These are phyloP conservation scores for Amphipyra tragopoginis DNA, from an alignment of 2,888 invertebrate species.

Conservation along the genomic window DNA sequence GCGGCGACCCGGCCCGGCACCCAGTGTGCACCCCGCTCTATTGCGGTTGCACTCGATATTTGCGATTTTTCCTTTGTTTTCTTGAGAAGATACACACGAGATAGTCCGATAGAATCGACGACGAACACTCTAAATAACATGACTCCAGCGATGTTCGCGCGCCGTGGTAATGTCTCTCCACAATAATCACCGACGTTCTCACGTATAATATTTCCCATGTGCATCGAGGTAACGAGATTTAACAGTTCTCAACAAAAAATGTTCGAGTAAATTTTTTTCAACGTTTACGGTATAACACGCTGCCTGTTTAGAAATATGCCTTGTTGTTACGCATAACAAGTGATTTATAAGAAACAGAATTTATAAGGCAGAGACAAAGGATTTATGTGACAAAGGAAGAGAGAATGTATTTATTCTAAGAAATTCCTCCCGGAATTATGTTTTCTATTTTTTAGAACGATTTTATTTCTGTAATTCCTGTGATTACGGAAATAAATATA, in stretches of 20 bases:
- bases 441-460: conserved; percentile 49
- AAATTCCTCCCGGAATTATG: conserved; percentile 43
- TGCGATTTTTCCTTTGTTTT: conserved; percentile 75
- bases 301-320: conserved; percentile 55
- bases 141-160: conserved; percentile 60
- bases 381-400: conserved; percentile 63
- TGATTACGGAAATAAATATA: conserved; percentile 56
- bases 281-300: conserved; percentile 42
- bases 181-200: conserved; percentile 74
- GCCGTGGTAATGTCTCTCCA: conserved; percentile 69
- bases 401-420: conserved; percentile 58
- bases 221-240: conserved; percentile 68
- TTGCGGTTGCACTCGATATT: conserved; percentile 54
- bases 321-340: conserved; percentile 62
- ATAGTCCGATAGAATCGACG: conserved; percentile 49
- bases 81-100: conserved; percentile 68
- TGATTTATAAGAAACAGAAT: conserved; percentile 60
- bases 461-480: conserved; percentile 52
- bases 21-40: conserved; percentile 52
- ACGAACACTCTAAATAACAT: conserved; percentile 43
- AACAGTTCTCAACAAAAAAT: conserved; percentile 61
- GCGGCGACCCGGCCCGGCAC: conserved; percentile 54
- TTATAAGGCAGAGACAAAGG: conserved; percentile 61
- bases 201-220: conserved; percentile 74
- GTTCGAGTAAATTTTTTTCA: conserved; percentile 40